A percentile compares a stretch with the other conserved stretches of the same genome.
Evolutionary conservation across 2,113 vertebrate genomes (phyloP).

Genomic region (Mobula birostris): DNA sequence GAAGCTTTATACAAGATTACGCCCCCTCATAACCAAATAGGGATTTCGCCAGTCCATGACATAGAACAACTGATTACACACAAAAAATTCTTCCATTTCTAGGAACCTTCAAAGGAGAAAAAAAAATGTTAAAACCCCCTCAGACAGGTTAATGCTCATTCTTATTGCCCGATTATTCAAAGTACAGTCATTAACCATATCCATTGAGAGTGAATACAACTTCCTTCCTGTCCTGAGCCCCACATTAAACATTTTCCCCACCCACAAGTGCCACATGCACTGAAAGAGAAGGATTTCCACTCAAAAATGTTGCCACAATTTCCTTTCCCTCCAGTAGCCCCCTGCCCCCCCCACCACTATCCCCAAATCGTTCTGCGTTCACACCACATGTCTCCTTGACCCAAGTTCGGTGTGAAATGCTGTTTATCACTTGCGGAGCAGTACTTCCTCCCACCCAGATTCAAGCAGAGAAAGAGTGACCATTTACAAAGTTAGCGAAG

Average conservation of each 20-base stretch:
- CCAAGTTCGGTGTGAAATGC: too few species aligned
- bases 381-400: neutral
- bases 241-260: neutral
- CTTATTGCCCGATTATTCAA: neutral
- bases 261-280: neutral
- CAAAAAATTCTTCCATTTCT: conserved; percentile 32
- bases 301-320: neutral
- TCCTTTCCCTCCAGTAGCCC: neutral
- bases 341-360: too few species aligned
- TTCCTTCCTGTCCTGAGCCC: neutral
- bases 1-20: conserved; percentile 6
- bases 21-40: conserved; percentile 21
- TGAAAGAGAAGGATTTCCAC: neutral
- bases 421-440: too few species aligned
- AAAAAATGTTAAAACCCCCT: conserved; percentile 8
- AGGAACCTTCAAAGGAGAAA: neutral
- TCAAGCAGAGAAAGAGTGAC: too few species aligned
- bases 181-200: neutral
- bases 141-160: conserved; percentile 10
- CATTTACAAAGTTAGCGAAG: too few species aligned
- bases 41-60: neutral
- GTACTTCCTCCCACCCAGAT: neutral
- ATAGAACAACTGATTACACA: neutral
- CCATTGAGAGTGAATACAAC: neutral
- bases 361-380: too few species aligned